These are phyloP conservation scores for Macropis europaea DNA, from an alignment of 2,888 invertebrate species.

Conservation along the genomic window DNA sequence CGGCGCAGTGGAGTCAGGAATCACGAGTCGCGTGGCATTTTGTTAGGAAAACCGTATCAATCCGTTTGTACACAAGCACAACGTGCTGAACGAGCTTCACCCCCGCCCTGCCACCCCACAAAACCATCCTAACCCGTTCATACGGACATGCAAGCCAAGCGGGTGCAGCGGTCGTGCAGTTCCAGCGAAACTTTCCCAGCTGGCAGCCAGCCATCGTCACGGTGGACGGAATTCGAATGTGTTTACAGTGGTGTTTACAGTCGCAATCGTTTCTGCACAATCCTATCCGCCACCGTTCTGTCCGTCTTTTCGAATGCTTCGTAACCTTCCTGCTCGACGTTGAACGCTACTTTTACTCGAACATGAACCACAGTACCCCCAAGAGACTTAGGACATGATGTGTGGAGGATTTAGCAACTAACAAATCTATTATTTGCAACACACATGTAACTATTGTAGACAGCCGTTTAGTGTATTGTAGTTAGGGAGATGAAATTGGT, in stretches of 20 bases:
- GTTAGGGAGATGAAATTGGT: no score
- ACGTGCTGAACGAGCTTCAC: constrained; percentile 6
- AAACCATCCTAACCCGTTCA: neutral
- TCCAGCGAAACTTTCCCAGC: constrained; percentile 63
- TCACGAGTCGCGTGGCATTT: constrained; percentile 42
- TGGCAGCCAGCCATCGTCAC: constrained; percentile 68
- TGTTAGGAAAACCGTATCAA: constrained; percentile 52
- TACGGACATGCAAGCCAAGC: constrained; percentile 17
- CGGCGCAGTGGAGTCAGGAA: constrained; percentile 35
- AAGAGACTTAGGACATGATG: no score
- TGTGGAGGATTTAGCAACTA: no score
- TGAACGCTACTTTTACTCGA: no score
- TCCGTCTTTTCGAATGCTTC: neutral
- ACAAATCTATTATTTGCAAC: no score
- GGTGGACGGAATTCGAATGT: constrained; percentile 67
- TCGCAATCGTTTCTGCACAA: constrained; percentile 55
- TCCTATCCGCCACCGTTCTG: constrained; percentile 21
- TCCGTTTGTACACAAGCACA: constrained; percentile 51
- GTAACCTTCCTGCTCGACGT: no score
- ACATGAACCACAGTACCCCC: no score
- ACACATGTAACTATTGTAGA: no score
- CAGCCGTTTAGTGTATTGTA: no score
- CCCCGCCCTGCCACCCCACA: neutral
- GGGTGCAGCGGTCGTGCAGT: constrained; percentile 19
- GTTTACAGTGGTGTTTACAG: constrained; percentile 72